Percentiles rank a stretch among this genome's conserved stretches.
Conservation (phyloP, 1,140 invertebrate genomes). For the Ceratosolen fusciceps region DNA sequence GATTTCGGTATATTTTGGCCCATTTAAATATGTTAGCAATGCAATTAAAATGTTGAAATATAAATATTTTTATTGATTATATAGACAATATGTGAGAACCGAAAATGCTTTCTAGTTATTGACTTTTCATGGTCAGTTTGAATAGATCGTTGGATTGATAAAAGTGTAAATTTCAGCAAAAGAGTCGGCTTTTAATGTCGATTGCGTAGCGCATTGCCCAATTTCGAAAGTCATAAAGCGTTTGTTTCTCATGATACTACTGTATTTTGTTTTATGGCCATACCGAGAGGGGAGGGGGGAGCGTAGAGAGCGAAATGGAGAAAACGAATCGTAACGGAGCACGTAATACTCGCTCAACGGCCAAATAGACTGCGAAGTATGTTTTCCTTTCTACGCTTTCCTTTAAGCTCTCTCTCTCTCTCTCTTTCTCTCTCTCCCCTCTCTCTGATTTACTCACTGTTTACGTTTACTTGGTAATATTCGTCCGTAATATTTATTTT, state of each 20-base stretch:
- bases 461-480: too few relatives aligned
- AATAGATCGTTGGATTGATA: conserved; percentile 33
- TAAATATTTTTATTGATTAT: not conserved
- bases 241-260: conserved; percentile 32
- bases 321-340: conserved; percentile 13
- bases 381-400: not conserved
- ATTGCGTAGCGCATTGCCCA: conserved; percentile 42
- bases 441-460: too few relatives aligned
- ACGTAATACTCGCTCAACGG: not conserved
- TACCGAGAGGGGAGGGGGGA: not conserved
- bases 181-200: conserved; percentile 44
- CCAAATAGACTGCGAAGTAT: not conserved
- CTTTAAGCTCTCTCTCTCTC: not conserved
- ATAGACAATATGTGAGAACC: not conserved
- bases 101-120: conserved; percentile 34
- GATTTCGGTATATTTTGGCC: not conserved
- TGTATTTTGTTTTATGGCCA: conserved; percentile 38
- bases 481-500: too few relatives aligned
- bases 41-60: not conserved
- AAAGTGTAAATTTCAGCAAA: conserved; percentile 43
- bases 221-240: conserved; percentile 44
- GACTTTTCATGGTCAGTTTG: conserved; percentile 24
- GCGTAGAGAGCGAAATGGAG: not conserved
- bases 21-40: not conserved
- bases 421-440: not conserved